Conservation (phyloP, 53 echinoderm and acorn worm genomes). For the Glandiceps talaboti region DNA sequence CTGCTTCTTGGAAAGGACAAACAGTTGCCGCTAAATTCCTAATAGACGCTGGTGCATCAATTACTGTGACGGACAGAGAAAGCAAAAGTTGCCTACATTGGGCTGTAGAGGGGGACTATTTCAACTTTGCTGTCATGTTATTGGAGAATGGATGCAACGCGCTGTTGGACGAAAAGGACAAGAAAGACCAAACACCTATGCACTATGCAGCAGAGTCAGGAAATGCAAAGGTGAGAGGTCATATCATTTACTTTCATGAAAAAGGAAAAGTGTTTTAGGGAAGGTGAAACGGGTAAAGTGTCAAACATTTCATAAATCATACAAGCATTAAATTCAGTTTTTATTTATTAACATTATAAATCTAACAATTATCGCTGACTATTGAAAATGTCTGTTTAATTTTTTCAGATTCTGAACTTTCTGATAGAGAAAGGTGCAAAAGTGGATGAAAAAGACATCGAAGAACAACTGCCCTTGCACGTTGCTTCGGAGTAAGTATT, state of each 20-base stretch:
- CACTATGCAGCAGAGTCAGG: conserved; percentile 67
- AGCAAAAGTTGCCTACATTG: conserved; percentile 55
- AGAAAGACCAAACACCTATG: conserved; percentile 40
- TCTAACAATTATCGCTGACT: no score
- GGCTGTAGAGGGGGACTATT: conserved; percentile 71
- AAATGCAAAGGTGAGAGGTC: conserved; percentile 26
- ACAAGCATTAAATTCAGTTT: no score
- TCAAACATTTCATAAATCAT: no score
- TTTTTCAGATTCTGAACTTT: conserved; percentile 36
- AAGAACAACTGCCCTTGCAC: conserved; percentile 51
- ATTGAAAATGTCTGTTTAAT: no score
- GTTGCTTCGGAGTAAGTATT: conserved; percentile 60
- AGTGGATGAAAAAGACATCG: conserved; percentile 24
- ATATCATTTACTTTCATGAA: no score
- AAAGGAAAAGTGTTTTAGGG: no score
- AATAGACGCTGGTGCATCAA: conserved; percentile 25
- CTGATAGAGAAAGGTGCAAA: conserved; percentile 38
- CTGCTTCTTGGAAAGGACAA: conserved; percentile 73
- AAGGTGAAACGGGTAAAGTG: no score
- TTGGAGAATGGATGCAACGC: conserved; percentile 16
- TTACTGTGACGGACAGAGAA: conserved; percentile 28
- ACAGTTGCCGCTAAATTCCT: conserved; percentile 25
- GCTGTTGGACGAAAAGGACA: conserved; percentile 16
- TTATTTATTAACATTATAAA: no score
- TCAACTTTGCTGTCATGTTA: conserved; percentile 26